Percentiles rank a stretch among this genome's conserved stretches.
Conservation (phyloP, 2,888 invertebrate genomes). For the Gnatocerus cornutus region DNA sequence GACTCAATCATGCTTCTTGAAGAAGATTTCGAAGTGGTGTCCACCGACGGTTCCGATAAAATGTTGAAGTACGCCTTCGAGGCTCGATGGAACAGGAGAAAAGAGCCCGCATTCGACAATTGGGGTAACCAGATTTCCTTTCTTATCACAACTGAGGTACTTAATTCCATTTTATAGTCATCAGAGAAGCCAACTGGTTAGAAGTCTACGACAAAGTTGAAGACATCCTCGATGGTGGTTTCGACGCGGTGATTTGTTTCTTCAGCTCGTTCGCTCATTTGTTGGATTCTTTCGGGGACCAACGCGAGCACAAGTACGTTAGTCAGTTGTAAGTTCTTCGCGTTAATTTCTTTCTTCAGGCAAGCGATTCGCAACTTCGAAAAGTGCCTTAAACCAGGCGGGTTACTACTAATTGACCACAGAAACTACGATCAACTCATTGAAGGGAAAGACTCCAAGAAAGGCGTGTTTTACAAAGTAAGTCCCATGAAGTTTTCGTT, state of each 20-base stretch:
- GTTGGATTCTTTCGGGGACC: constrained; percentile 85
- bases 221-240: constrained; percentile 77
- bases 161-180: constrained; percentile 74
- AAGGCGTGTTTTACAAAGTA: constrained; percentile 92
- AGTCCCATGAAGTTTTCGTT: constrained; percentile 67
- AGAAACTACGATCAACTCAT: constrained; percentile 91
- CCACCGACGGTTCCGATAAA: constrained; percentile 93
- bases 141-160: constrained; percentile 8
- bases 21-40: constrained; percentile 89
- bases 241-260: constrained; percentile 91
- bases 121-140: constrained; percentile 78
- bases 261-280: constrained; percentile 95
- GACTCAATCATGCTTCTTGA: constrained; percentile 92
- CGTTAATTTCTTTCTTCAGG: constrained; percentile 59
- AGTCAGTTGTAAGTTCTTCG: too few species aligned
- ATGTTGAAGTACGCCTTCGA: constrained; percentile 93
- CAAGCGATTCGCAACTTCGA: constrained; percentile 87
- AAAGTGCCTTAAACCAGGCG: constrained; percentile 88
- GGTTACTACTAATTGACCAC: constrained; percentile 90
- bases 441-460: constrained; percentile 82
- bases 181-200: constrained; percentile 94
- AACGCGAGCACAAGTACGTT: constrained; percentile 81
- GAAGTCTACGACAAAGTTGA: constrained; percentile 84
- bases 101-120: constrained; percentile 84
- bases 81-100: constrained; percentile 87